Conservation (phyloP, 2,888 invertebrate genomes). For the Imbricaverruca yamaguchii region DNA sequence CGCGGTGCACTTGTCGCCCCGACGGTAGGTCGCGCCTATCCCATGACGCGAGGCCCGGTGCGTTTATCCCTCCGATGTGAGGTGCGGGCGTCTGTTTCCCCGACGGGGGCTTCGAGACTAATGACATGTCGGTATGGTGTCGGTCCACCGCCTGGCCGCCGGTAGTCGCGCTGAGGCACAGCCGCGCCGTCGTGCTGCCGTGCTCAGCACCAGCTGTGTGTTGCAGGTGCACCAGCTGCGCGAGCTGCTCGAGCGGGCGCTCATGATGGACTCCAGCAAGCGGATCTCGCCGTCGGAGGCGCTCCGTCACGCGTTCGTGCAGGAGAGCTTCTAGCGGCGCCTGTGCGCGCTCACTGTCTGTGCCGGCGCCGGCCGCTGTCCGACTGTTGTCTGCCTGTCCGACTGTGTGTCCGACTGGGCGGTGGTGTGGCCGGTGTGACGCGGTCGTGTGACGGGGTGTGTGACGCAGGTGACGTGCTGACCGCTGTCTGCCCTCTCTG, state of each 20-base stretch:
- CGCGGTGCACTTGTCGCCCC: too few species aligned
- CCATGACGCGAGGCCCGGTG: too few species aligned
- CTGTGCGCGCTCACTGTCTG: background rate
- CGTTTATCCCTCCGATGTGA: too few species aligned
- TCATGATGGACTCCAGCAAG: slow-evolving; percentile 86
- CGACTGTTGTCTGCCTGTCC: background rate
- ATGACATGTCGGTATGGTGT: too few species aligned
- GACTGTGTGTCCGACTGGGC: slow-evolving; percentile 1
- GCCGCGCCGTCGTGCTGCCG: too few species aligned
- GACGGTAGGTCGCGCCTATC: too few species aligned
- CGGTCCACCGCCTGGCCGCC: too few species aligned
- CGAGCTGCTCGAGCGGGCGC: slow-evolving; percentile 82
- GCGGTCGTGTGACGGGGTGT: background rate
- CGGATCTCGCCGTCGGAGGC: slow-evolving; percentile 88
- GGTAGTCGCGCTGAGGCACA: too few species aligned
- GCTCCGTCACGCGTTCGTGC: slow-evolving; percentile 74
- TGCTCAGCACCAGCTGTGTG: too few species aligned
- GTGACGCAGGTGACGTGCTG: background rate
- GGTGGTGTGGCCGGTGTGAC: too few species aligned
- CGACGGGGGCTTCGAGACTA: too few species aligned
- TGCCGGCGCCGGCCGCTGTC: background rate
- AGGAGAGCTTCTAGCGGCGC: slow-evolving; percentile 17
- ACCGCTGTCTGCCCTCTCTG: background rate
- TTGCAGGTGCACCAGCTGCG: slow-evolving; percentile 59
- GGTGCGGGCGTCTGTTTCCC: too few species aligned